Evolutionary conservation across 2,113 vertebrate species (phyloP), one percentile per base, ranked within the genome.

Genomic region (Amazona guildingii): DNA sequence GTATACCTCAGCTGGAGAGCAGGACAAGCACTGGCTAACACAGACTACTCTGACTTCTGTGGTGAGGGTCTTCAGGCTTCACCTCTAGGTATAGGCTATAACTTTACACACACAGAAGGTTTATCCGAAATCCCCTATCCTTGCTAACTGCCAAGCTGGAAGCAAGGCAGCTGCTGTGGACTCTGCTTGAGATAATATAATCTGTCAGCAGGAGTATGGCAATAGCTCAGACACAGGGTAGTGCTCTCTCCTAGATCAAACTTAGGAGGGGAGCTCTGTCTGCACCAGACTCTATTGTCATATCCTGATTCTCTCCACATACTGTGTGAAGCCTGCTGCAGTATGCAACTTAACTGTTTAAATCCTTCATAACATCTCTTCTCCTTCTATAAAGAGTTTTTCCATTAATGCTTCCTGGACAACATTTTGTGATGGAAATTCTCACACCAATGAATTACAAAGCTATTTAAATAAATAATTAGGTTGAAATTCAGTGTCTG

Each of bases 141-240:
- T 73, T 82, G 57, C 35, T 79, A 43, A 54, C 54, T 86, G 43
- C 66, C 17, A 21, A 6, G 21, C 51, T 75, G 63, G 62, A 82
- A 72, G 28, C 59, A 92, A 90, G 67, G 75, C 88, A 90, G 92
- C 75, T 88, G 35, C 51, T 88, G n/a, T 16, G 17, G 57, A 19
- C 92, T 79, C 7, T 28, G 18, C 82, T 88, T 77, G 79, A 94
- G 54, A 80, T 88, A 74, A 88, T 57, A 44, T 7, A 85, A 80
- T 41, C 59, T 88, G 72, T 81, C 86, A 95, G 88, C 85, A 83
- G 79, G 88, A 93, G 67, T 80, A 90, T 35, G 52, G 88, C 83
- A 77, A 25, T 9, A 90, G 68, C 46, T 52, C 80, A 88, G 54
- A 59, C 24, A 33, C 41, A 55, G 23, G 27, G 31, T 46, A 86